Evolutionary conservation across 2,113 vertebrate genomes (phyloP).

Genomic region (Scartelaos histophorus): DNA sequence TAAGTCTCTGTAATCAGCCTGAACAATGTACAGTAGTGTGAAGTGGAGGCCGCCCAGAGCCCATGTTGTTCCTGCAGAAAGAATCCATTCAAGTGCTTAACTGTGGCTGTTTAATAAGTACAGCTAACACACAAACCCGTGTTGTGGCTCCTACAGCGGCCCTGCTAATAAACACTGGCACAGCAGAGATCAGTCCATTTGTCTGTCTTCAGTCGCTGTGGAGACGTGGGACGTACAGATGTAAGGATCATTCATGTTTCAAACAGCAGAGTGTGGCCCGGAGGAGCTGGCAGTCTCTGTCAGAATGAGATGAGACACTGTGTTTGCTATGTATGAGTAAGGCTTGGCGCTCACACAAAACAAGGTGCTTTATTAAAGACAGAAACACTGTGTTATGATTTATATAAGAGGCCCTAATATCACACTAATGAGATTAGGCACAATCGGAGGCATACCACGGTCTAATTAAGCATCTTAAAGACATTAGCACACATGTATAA

Average conservation of each 20-base stretch:
- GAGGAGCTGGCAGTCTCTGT: conserved; percentile 54
- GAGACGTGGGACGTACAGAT: conserved; percentile 43
- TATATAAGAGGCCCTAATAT: conserved; percentile 38
- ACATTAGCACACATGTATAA: conserved; percentile 44
- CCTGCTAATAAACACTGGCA: conserved; percentile 33
- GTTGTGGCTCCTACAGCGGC: conserved; percentile 8
- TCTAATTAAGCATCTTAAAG: conserved; percentile 28
- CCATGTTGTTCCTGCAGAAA: conserved; percentile 38
- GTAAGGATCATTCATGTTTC: conserved; percentile 50
- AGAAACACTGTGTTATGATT: conserved; percentile 43
- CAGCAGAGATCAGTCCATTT: conserved; percentile 25
- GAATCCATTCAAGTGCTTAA: conserved; percentile 44
- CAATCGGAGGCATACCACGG: conserved; percentile 38
- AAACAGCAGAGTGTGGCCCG: conserved; percentile 45
- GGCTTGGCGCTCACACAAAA: conserved; percentile 54
- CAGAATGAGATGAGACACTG: conserved; percentile 62
- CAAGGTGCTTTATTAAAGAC: conserved; percentile 64
- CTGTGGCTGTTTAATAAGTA: conserved; percentile 40
- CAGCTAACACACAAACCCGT: conserved; percentile 37
- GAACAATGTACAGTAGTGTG: conserved; percentile 62
- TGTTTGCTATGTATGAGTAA: conserved; percentile 71
- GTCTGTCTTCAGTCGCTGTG: conserved; percentile 51
- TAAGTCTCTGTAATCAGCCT: conserved; percentile 42
- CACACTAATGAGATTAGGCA: conserved; percentile 43
- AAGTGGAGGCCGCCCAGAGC: conserved; percentile 26